phyloP scores from a whole-genome alignment of 2,113 vertebrate genomes.

The Brachirus orientalis region DNA sequence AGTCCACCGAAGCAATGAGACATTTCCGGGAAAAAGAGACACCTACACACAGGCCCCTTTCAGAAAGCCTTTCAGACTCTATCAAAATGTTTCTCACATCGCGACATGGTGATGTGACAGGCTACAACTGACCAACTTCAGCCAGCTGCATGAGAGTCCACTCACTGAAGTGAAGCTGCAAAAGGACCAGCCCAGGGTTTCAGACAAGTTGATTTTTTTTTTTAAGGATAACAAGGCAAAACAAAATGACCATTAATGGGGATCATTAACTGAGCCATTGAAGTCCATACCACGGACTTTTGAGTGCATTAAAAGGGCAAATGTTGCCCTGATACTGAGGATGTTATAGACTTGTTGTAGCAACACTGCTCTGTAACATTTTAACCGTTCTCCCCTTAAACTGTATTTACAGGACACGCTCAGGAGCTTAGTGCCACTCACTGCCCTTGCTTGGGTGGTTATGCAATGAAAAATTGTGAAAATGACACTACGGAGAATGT shows the following conservation, averaged over 20 bases:
- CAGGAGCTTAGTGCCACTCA: background rate
- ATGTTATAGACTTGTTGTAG: slow-evolving; percentile 19
- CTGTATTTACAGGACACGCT: slow-evolving; percentile 37
- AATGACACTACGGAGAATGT: background rate
- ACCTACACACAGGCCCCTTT: slow-evolving; percentile 38
- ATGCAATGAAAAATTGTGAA: background rate
- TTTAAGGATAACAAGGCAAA: background rate
- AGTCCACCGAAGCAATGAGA: slow-evolving; percentile 73
- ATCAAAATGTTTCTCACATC: slow-evolving; percentile 45
- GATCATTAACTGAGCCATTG: slow-evolving; percentile 3
- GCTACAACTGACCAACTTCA: slow-evolving; percentile 30
- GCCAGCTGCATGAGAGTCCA: background rate
- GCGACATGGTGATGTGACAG: slow-evolving; percentile 47
- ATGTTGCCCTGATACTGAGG: background rate
- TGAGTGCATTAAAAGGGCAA: background rate
- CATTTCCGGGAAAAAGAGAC: slow-evolving; percentile 58
- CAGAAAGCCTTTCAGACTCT: slow-evolving; percentile 28
- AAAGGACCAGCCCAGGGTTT: background rate
- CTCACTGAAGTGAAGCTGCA: background rate
- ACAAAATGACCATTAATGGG: background rate
- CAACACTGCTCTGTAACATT: slow-evolving; percentile 24
- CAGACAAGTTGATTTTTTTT: background rate
- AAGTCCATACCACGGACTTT: background rate
- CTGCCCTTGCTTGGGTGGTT: background rate
- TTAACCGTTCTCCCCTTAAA: background rate